Evolutionary conservation across 2,888 invertebrate species (phyloP), one percentile per base, ranked within the genome.

Genomic region (Mongoloraphidia duomilia): DNA sequence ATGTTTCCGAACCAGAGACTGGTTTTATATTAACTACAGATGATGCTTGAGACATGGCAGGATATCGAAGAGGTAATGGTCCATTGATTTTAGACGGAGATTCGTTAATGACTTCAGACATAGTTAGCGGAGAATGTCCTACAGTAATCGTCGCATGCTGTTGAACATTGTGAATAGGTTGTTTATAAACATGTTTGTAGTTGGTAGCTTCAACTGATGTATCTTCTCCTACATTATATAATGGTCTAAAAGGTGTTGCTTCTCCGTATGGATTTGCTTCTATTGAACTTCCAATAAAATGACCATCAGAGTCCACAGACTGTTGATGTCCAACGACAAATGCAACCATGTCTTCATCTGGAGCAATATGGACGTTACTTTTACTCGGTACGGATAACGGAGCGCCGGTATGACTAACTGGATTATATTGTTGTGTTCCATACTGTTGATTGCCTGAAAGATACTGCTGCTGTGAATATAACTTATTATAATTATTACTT

Each of bases 241-340:
- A 57, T 3, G 66, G 67, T 53, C 63, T 60, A 51, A 65, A 67
- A 9, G 65, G 65, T 51, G 64, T 65, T 13, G 57, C 60, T 46
- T 65, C 64, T 46, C 65, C 64, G 53, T 62, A 76, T 0, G 73
- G 67, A 34, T 70, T 70, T 51, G 75, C 73, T 49, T 75, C 73
- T 34, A 72, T 62, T 0, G 73, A 65, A 2, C 67, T 68, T 1
- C 72, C 75, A 10, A 69, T 60, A 13, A 67, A 68, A 26, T 67
- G 65, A 42, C 68, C 69, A 3, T 60, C 63, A 26, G 26, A 26
- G 34, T 68, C 69, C 1, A 79, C 76, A 50, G 74, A 74, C 57
- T 80, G 79, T 49, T 77, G 74, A 56, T 79, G 75, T 5, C 79
- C 79, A 1, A 80, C 66, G 1, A 80, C 77, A 58, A 80, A 80